Base-by-base conservation (phyloP, 2,797 vertebrate species). In the Harpagifer antarcticus region DNA sequence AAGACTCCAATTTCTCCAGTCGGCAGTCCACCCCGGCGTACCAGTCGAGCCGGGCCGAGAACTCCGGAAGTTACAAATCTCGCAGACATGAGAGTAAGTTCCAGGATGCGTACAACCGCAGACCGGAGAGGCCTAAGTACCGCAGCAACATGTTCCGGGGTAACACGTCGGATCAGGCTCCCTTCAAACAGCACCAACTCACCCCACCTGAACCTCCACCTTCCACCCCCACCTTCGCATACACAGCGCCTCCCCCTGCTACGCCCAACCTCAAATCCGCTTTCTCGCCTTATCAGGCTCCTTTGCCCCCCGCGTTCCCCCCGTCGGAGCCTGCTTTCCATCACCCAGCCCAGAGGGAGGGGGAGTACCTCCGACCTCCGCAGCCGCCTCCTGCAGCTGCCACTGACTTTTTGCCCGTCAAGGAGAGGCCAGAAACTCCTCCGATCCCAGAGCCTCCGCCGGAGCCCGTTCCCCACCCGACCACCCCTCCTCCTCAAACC, bases 1-100 rank as follows among this genome's bases (percentile, higher is more conserved):
- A 99, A 91, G 98, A 99, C 89, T 99, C 98, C 23, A 96, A 91
- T 75, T 99, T 96, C 88, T 98, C 98, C 45, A 99, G 98, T 84
- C 95, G 98, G 15, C 98, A 99, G 93, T 96, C 96, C 33, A 99
- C 98, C 0, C 98, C 98, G 0, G 96, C 96, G 9, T 98, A 97
- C 94, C 96, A 96, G 84, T 95, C 96, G 16, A 86, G 94, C 74
- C 97, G 97, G 70, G 58, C 90, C 0, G 94, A 96, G 74, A 96
- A 96, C 83, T 94, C 93, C 0, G 93, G 93, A 12, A 84, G 91
- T 16, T 99, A 96, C 93, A 99, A 99, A 87, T 89, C 96, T 63
- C 94, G 98, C 72, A 92, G 98, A 55, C 97, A 97, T 0, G 97
- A 99, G 83, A 95, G 96, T 45, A 99, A 98, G 89, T 99, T 99